A percentile compares a stretch with the other conserved stretches of the same genome.
phyloP scores from a whole-genome alignment of 1,140 invertebrate species.

The Andrena cerasifolii region DNA sequence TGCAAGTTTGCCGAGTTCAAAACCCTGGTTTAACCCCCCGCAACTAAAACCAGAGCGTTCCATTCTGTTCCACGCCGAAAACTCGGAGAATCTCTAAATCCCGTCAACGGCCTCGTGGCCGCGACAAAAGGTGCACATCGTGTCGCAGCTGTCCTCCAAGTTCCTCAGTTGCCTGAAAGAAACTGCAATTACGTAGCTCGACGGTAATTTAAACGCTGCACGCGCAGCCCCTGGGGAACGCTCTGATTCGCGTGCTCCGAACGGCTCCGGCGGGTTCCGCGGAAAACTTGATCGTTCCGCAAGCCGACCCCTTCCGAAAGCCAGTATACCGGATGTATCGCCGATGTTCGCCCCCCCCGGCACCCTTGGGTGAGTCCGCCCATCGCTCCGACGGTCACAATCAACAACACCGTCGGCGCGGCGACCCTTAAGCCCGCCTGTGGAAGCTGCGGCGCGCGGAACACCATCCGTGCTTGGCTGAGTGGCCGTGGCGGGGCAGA shows the following conservation, averaged over 20 bases:
- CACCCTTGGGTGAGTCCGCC: constrained; percentile 17
- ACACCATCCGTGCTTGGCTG: constrained; percentile 56
- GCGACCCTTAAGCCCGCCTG: constrained; percentile 35
- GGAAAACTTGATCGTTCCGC: constrained; percentile 33
- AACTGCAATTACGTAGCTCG: constrained; percentile 8
- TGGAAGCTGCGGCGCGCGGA: constrained; percentile 44
- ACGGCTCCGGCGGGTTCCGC: background rate
- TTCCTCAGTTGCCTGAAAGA: constrained; percentile 17
- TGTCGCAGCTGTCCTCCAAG: background rate
- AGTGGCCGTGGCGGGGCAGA: constrained; percentile 51
- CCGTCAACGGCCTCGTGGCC: background rate
- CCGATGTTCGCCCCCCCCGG: background rate
- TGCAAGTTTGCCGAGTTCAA: background rate
- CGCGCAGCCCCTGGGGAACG: constrained; percentile 9
- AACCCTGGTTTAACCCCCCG: too few species aligned
- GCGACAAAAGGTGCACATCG: background rate
- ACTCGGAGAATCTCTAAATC: background rate
- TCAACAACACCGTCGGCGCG: constrained; percentile 40
- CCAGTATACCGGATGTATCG: constrained; percentile 15
- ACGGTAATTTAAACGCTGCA: constrained; percentile 13
- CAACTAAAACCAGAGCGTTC: background rate
- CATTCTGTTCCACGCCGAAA: background rate
- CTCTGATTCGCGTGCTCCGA: constrained; percentile 17
- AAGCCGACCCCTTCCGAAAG: constrained; percentile 28
- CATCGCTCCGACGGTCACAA: constrained; percentile 25